Conservation (phyloP, 2,888 invertebrate genomes). For the Tetropium fuscum region DNA sequence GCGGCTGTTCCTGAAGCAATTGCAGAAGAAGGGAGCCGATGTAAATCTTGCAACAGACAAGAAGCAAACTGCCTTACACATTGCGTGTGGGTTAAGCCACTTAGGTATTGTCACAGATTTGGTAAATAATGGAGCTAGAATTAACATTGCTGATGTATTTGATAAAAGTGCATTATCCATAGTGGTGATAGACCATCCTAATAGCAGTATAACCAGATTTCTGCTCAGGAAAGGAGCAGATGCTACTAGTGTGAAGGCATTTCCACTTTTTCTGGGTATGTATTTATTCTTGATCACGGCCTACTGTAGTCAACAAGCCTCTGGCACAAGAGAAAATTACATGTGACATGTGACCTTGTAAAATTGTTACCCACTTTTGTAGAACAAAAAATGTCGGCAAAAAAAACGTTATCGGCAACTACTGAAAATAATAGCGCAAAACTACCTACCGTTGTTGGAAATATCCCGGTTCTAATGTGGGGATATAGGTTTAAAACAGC, state of each 20-base stretch:
- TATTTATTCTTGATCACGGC: not conserved
- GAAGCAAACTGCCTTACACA: constrained; percentile 45
- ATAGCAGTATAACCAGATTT: constrained; percentile 38
- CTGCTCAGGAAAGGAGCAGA: constrained; percentile 47
- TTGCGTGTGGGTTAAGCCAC: constrained; percentile 36
- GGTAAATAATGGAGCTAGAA: constrained; percentile 38
- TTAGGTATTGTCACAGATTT: constrained; percentile 39
- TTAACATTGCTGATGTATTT: constrained; percentile 47
- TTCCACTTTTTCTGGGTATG: constrained; percentile 43
- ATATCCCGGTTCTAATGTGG: too few species aligned
- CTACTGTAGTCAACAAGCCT: too few species aligned
- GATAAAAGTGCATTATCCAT: constrained; percentile 49
- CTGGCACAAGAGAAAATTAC: too few species aligned
- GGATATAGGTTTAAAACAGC: too few species aligned
- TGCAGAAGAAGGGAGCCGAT: constrained; percentile 45
- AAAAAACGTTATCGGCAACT: too few species aligned
- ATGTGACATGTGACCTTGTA: too few species aligned
- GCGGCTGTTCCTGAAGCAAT: constrained; percentile 29
- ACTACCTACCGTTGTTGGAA: too few species aligned
- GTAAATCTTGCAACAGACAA: constrained; percentile 38
- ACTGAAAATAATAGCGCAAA: too few species aligned
- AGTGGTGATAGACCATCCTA: constrained; percentile 40
- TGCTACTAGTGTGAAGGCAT: constrained; percentile 28
- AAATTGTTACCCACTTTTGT: too few species aligned
- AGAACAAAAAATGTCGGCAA: too few species aligned